phyloP scores from a whole-genome alignment of 2,113 vertebrate species.

The Python bivittatus region DNA sequence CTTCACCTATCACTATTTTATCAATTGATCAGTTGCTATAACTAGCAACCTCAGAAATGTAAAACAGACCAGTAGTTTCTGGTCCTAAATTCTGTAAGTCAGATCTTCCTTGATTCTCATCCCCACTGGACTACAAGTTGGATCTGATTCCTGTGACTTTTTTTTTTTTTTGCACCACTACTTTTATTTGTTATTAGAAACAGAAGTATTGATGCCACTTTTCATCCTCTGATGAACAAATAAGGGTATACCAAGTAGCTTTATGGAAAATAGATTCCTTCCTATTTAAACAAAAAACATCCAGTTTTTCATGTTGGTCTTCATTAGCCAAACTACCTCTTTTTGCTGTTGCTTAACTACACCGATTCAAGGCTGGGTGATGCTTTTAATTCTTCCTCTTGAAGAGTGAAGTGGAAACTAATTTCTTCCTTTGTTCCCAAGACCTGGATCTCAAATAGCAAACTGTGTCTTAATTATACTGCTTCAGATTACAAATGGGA shows the following conservation, averaged over 20 bases:
- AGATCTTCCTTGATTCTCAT: not conserved
- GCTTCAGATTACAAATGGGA: not conserved
- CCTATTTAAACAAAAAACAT: not conserved
- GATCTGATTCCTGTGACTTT: not conserved
- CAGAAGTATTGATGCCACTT: not conserved
- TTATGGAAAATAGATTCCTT: not conserved
- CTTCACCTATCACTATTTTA: slow-evolving; percentile 28
- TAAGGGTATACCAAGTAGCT: not conserved
- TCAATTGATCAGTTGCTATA: not conserved
- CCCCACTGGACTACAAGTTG: not conserved
- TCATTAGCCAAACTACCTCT: not conserved
- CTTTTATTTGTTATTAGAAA: not conserved
- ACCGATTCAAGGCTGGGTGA: not conserved
- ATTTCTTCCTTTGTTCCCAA: not conserved
- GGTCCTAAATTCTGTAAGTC: not conserved
- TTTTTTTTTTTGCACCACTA: not conserved
- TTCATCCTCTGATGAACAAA: not conserved
- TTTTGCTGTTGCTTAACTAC: not conserved
- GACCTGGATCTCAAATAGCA: not conserved
- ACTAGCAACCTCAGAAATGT: not conserved
- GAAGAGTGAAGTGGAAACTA: not conserved
- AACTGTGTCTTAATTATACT: not conserved
- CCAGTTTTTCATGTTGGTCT: not conserved
- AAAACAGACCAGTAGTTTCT: not conserved
- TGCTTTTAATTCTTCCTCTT: not conserved